Conservation (phyloP, 1,140 invertebrate species). For the Nilaparvata lugens region DNA sequence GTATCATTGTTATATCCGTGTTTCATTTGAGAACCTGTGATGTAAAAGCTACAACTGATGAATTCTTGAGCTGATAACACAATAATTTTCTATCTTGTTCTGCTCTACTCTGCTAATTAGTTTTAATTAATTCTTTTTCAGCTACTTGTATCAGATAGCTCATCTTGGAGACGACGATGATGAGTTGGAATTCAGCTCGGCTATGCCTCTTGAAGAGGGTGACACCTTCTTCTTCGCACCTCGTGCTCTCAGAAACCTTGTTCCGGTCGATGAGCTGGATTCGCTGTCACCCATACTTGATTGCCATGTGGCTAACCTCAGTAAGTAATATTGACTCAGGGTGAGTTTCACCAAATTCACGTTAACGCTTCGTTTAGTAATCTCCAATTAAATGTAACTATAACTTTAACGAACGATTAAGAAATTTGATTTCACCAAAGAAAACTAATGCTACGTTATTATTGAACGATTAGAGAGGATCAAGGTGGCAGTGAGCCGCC, state of each 20-base stretch:
- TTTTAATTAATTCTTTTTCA: conserved; percentile 37
- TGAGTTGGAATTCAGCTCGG: conserved; percentile 97
- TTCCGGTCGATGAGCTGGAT: conserved; percentile 96
- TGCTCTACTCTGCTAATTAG: background rate
- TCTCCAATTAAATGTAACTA: too few species aligned
- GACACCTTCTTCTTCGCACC: conserved; percentile 99
- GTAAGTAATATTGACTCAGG: too few species aligned
- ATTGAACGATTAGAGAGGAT: too few species aligned
- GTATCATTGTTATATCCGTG: too few species aligned
- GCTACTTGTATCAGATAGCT: conserved; percentile 97
- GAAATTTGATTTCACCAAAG: too few species aligned
- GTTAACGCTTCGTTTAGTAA: too few species aligned
- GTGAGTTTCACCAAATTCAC: too few species aligned
- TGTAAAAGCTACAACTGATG: too few species aligned
- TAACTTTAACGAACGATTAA: too few species aligned
- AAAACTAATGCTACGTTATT: too few species aligned
- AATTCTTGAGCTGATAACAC: background rate
- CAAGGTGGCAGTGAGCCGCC: too few species aligned
- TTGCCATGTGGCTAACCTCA: conserved; percentile 54
- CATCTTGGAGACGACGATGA: conserved; percentile 99
- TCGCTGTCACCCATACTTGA: conserved; percentile 90
- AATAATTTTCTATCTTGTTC: background rate
- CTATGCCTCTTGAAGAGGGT: conserved; percentile 95
- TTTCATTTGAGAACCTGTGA: too few species aligned
- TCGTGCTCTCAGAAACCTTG: conserved; percentile 86